Percentiles rank a stretch among this genome's conserved stretches.
Evolutionary conservation across 2,113 vertebrate species (phyloP).

Genomic region (Crotalus viridis): DNA sequence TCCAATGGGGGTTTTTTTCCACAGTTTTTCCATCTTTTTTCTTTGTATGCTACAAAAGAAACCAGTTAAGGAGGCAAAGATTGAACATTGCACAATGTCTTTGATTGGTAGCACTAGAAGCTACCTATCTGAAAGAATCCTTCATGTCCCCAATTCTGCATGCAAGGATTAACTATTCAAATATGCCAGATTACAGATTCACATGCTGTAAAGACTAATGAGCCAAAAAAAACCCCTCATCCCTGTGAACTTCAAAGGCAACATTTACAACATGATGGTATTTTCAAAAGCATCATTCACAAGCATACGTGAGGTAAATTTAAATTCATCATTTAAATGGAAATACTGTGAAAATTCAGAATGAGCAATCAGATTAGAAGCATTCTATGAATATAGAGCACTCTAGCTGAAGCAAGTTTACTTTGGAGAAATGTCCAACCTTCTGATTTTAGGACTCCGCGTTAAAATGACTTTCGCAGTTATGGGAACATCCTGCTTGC

Average conservation of each 20-base stretch:
- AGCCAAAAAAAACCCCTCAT: constrained; percentile 2
- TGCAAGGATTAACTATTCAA: constrained; percentile 23
- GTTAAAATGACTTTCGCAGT: background rate
- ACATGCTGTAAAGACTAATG: constrained; percentile 14
- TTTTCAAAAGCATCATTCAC: constrained; percentile 14
- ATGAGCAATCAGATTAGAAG: constrained; percentile 14
- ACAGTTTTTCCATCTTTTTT: background rate
- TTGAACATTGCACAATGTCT: background rate
- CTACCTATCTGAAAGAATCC: background rate
- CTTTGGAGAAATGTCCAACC: background rate
- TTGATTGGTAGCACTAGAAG: constrained; percentile 1
- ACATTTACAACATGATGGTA: constrained; percentile 13
- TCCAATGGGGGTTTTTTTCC: background rate
- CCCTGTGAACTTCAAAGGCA: constrained; percentile 13
- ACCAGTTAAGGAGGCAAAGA: background rate
- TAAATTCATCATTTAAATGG: constrained; percentile 15
- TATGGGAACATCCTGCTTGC: background rate
- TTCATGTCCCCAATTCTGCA: background rate
- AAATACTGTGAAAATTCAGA: constrained; percentile 13
- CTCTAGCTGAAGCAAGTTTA: background rate
- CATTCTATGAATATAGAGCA: constrained; percentile 25
- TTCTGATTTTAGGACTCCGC: background rate
- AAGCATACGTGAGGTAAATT: constrained; percentile 1
- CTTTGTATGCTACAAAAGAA: background rate
- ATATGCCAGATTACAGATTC: constrained; percentile 3